phyloP scores from a whole-genome alignment of 1,140 invertebrate genomes.

The Lineus longissimus region DNA sequence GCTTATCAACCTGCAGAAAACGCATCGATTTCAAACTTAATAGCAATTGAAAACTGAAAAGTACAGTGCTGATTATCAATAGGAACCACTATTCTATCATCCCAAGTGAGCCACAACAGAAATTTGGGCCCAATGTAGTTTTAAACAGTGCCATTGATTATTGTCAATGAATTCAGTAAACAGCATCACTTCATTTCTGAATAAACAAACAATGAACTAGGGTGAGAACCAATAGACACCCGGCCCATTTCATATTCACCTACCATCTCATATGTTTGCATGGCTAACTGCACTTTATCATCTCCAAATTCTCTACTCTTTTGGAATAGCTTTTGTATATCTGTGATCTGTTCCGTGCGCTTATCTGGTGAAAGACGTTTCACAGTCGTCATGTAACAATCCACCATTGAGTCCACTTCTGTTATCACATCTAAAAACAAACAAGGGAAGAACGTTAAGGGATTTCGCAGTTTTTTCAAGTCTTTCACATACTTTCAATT shows the following conservation, averaged over 20 bases:
- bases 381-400: conserved; percentile 73
- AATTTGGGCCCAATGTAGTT: background rate
- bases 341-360: conserved; percentile 75
- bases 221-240: background rate
- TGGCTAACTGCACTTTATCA: conserved; percentile 94
- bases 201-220: background rate
- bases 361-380: conserved; percentile 67
- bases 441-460: too few relatives aligned
- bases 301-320: conserved; percentile 68
- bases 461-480: too few relatives aligned
- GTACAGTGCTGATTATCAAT: background rate
- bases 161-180: too few relatives aligned
- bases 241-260: conserved; percentile 14
- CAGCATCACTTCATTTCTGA: background rate
- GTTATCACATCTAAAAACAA: conserved; percentile 77
- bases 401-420: conserved; percentile 82
- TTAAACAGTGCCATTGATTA: background rate
- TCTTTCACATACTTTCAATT: too few relatives aligned
- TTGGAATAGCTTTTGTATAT: conserved; percentile 61
- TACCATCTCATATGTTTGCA: conserved; percentile 95
- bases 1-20: conserved; percentile 77
- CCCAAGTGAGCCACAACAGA: background rate
- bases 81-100: background rate
- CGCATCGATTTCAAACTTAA: background rate
- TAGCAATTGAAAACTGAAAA: conserved; percentile 12